phyloP scores from a whole-genome alignment of 2,797 vertebrate genomes.

The Anguilla anguilla region DNA sequence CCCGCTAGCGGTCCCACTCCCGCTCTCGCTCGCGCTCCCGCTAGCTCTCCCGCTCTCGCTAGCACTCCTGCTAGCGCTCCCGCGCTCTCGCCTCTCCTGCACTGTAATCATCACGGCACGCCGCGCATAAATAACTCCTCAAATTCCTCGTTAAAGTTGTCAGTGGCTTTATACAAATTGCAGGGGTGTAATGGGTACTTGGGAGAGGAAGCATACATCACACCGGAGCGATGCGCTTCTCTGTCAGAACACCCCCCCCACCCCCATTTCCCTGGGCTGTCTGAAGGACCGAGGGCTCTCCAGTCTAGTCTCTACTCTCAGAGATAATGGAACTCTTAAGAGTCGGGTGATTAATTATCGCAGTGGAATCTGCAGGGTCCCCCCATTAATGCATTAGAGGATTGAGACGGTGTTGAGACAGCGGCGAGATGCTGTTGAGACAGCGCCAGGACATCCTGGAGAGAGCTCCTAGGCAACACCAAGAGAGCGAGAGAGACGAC shows the following conservation, averaged over 20 bases:
- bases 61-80: too few relatives aligned
- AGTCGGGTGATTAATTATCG: constrained; percentile 21
- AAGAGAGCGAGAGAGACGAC: not conserved
- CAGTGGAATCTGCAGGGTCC: not conserved
- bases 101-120: not conserved
- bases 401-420: not conserved
- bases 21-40: too few relatives aligned
- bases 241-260: not conserved
- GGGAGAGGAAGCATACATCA: constrained; percentile 2
- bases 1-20: too few relatives aligned
- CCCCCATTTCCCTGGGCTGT: not conserved
- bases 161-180: constrained; percentile 13
- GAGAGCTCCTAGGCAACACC: not conserved
- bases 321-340: constrained; percentile 28
- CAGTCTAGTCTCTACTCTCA: not conserved
- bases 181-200: constrained; percentile 8
- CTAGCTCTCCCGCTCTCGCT: too few relatives aligned
- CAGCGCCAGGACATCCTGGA: not conserved
- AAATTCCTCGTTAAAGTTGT: constrained; percentile 17
- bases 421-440: not conserved
- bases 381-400: not conserved
- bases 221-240: not conserved
- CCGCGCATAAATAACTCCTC: constrained; percentile 8
- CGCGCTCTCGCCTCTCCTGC: not conserved
- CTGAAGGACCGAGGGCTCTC: not conserved